Conservation (phyloP, 1,140 invertebrate genomes). For the Latrodectus geometricus region DNA sequence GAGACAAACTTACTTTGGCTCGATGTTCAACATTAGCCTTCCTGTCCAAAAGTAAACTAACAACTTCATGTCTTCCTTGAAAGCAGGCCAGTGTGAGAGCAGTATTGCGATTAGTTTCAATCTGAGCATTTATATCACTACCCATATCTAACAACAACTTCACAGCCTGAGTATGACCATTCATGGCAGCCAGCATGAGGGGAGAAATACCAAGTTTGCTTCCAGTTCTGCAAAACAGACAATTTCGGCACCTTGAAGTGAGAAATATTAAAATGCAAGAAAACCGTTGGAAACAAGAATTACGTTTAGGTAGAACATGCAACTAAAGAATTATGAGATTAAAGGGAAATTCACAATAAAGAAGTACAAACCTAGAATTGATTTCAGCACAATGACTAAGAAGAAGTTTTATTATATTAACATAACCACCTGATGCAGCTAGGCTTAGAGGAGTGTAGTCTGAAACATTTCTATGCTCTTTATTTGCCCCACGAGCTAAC, state of each 20-base stretch:
- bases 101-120: conserved; percentile 99
- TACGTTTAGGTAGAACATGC: not conserved
- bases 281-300: conserved; percentile 5
- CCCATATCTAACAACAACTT: conserved; percentile 93
- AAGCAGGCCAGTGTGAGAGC: conserved; percentile 98
- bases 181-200: conserved; percentile 99
- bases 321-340: not conserved
- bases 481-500: conserved; percentile 88
- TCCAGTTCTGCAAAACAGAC: conserved; percentile 78
- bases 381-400: conserved; percentile 95
- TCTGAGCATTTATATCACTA: conserved; percentile 99
- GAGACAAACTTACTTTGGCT: conserved; percentile 79
- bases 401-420: conserved; percentile 95
- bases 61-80: conserved; percentile 98
- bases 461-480: conserved; percentile 98
- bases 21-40: conserved; percentile 99
- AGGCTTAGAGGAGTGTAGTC: conserved; percentile 98
- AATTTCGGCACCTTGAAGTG: conserved; percentile 55
- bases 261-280: conserved; percentile 51
- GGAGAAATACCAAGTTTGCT: conserved; percentile 98
- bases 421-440: conserved; percentile 97
- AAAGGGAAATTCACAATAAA: not conserved
- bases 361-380: conserved; percentile 78
- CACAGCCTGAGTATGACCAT: conserved; percentile 91
- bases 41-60: conserved; percentile 92